Evolutionary conservation across 1,140 invertebrate genomes (phyloP).

Genomic region (Thalassaphorura encarpata): DNA sequence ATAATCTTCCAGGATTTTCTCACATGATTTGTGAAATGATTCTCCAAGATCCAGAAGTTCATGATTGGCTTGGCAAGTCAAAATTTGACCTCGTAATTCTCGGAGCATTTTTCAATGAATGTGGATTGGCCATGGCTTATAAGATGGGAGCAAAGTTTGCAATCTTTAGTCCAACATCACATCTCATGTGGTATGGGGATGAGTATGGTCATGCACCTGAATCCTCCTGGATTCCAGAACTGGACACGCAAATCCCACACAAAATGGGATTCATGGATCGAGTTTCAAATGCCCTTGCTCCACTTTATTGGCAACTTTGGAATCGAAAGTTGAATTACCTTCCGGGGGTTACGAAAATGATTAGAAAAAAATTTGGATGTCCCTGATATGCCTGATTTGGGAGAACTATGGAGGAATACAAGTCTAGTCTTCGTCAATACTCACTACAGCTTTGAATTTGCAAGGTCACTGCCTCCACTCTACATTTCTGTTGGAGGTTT

Average conservation of each 20-base stretch:
- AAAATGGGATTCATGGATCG: neutral
- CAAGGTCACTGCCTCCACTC: constrained; percentile 3
- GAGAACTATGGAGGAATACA: constrained; percentile 6
- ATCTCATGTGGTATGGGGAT: neutral
- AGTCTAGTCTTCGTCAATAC: constrained; percentile 10
- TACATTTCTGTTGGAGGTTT: neutral
- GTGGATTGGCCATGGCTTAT: neutral
- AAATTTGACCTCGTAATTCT: neutral
- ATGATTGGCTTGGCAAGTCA: too few relatives aligned
- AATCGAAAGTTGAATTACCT: neutral
- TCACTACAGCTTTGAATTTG: constrained; percentile 2
- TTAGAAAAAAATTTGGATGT: neutral
- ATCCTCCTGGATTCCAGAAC: neutral
- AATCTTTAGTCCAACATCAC: neutral
- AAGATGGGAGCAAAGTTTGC: neutral
- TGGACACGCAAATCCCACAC: neutral
- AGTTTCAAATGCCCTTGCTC: neutral
- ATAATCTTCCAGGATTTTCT: too few relatives aligned
- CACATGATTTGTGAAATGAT: too few relatives aligned
- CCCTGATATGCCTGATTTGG: neutral
- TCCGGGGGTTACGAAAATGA: neutral
- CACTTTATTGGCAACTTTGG: neutral
- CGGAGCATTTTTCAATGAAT: neutral
- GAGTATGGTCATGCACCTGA: neutral
- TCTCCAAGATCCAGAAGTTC: too few relatives aligned